phyloP scores from a whole-genome alignment of 1,140 invertebrate species.

The Brachionus koreanus region DNA sequence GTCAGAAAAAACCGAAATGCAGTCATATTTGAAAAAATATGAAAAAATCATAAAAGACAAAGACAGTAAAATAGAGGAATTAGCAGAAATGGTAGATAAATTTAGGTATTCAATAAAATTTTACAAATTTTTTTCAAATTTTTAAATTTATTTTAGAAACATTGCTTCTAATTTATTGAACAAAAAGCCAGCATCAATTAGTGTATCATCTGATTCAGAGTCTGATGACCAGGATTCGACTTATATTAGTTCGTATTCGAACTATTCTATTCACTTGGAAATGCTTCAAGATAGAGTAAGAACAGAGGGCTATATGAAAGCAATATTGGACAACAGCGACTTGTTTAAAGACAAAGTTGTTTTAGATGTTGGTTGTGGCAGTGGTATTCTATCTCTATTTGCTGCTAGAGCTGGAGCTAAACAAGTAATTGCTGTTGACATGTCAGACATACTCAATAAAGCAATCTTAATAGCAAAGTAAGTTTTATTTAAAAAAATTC shows the following conservation, averaged over 20 bases:
- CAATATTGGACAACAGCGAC: constrained; percentile 53
- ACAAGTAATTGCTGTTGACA: constrained; percentile 59
- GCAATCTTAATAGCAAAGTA: constrained; percentile 79
- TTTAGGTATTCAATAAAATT: not conserved
- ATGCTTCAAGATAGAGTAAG: constrained; percentile 58
- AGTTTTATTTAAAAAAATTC: constrained; percentile 47
- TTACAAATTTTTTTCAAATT: not conserved
- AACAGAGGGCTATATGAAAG: constrained; percentile 54
- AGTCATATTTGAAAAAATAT: not conserved
- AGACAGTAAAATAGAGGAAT: constrained; percentile 25
- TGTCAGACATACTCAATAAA: constrained; percentile 79
- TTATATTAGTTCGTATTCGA: constrained; percentile 57
- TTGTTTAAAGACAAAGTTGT: constrained; percentile 56
- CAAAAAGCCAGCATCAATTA: not conserved
- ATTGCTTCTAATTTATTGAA: constrained; percentile 13
- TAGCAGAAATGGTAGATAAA: constrained; percentile 18
- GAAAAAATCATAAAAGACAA: constrained; percentile 18
- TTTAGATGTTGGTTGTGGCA: constrained; percentile 58
- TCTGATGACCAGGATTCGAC: constrained; percentile 54
- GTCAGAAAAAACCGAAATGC: not conserved
- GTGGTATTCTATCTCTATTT: constrained; percentile 59
- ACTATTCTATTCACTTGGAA: constrained; percentile 57
- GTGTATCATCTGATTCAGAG: not conserved
- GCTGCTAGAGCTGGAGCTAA: constrained; percentile 64
- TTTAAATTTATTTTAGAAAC: not conserved